These are phyloP conservation scores for Nemurella pictetii DNA, from an alignment of 2,888 invertebrate genomes.

Conservation along the genomic window DNA sequence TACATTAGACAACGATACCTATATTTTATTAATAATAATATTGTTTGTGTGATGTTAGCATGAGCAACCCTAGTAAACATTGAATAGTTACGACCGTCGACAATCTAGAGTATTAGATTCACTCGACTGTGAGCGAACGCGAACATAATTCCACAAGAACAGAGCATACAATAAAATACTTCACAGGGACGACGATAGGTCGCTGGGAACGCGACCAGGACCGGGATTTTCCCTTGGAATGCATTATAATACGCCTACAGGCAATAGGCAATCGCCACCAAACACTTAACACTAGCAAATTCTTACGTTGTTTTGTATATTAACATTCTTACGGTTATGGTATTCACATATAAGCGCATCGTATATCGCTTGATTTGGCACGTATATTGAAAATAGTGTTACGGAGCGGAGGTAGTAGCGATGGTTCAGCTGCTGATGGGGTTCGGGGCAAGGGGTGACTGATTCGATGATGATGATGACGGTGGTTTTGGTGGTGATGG, in stretches of 20 bases:
- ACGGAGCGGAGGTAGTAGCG: neutral
- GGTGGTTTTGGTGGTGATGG: neutral
- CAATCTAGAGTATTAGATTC: neutral
- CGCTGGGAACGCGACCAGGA: neutral
- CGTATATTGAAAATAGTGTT: neutral
- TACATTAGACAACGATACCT: neutral
- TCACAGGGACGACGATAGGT: neutral
- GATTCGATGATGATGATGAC: too few species aligned
- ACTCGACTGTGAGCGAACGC: neutral
- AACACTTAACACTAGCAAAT: neutral
- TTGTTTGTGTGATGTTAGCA: neutral
- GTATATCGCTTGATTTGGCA: neutral
- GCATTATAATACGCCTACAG: neutral
- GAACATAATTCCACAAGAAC: neutral
- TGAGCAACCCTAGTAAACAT: neutral
- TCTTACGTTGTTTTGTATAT: neutral
- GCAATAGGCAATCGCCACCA: neutral
- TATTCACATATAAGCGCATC: neutral
- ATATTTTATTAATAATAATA: neutral
- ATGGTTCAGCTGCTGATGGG: neutral
- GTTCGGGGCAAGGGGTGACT: too few species aligned
- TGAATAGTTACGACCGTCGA: neutral
- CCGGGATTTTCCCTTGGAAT: neutral
- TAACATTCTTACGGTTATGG: neutral
- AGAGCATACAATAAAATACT: neutral